A percentile compares a stretch with the other conserved stretches of the same genome.
phyloP scores from a whole-genome alignment of 2,888 invertebrate species.

The Meteorus cinctellus region DNA sequence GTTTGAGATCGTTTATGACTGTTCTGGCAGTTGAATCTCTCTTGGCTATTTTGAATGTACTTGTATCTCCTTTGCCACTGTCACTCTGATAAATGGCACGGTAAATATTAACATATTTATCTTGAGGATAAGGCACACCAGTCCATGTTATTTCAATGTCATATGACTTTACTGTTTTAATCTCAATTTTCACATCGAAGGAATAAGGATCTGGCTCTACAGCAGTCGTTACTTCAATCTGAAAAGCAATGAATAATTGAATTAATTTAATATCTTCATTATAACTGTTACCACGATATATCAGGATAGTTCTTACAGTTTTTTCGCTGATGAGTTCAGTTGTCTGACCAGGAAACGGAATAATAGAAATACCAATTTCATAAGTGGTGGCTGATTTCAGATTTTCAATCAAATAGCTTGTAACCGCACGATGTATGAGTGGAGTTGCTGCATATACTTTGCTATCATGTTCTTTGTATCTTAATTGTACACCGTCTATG shows the following conservation, averaged over 20 bases:
- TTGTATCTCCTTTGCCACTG: constrained; percentile 82
- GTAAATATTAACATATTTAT: constrained; percentile 92
- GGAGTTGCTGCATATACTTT: constrained; percentile 90
- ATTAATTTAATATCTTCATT: not conserved
- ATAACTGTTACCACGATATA: not conserved
- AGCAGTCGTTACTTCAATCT: constrained; percentile 67
- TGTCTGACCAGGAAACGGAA: constrained; percentile 86
- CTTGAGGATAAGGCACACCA: constrained; percentile 91
- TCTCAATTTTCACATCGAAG: constrained; percentile 86
- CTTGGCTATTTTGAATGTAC: constrained; percentile 84
- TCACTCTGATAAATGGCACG: constrained; percentile 88
- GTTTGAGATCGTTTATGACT: constrained; percentile 81
- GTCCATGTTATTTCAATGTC: constrained; percentile 87
- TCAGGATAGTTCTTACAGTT: constrained; percentile 74
- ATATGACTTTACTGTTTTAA: constrained; percentile 83
- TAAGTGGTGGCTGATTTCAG: constrained; percentile 86
- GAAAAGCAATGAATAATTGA: not conserved
- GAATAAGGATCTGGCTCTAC: constrained; percentile 83
- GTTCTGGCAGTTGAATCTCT: constrained; percentile 81
- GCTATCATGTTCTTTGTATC: constrained; percentile 87
- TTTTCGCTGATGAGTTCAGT: constrained; percentile 84
- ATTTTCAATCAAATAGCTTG: constrained; percentile 84
- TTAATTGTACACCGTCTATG: constrained; percentile 91
- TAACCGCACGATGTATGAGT: constrained; percentile 86
- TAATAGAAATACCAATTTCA: constrained; percentile 87